Evolutionary conservation across 2,888 invertebrate genomes (phyloP), one percentile per base, ranked within the genome.

Genomic region (Anticlea derivata): DNA sequence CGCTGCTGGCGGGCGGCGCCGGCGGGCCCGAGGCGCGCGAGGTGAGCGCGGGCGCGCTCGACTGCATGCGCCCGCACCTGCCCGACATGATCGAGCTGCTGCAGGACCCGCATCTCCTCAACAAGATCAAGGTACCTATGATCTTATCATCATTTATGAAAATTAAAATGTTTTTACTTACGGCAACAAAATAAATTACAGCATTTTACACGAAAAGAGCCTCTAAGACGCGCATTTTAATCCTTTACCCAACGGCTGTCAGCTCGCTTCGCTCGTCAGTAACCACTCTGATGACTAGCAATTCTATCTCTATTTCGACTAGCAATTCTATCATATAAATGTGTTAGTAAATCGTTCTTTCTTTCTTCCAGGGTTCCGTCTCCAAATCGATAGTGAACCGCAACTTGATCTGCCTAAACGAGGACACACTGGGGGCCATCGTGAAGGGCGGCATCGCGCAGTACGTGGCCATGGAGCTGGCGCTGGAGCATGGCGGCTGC

Each of bases 401-500:
- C 13, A 89, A 89, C 62, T 66, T 88, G 20, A 86, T 90, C 50
- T 95, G 97, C 49, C 86, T 98, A 52, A 97, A 98, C 78, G 98
- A 99, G 81, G 99, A 99, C 80, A 98, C 99, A 0, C 88, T 99
- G 17, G 99, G 99, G 0, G 98, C 98, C 0, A 96, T 98, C 39
- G 92, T 99, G 44, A 99, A 99, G 86, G 98, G 98, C 30, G 98
- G 97, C 13, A 94, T 99, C 34, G 97, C 99, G 0, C 97, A 97
- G 80, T 97, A 96, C 81, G 92, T 99, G 43, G 98, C 99, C 0
- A 89, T 99, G 77, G 99, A 99, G 90, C 95, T 99, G 75, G 96
- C 97, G 0, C 91, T 97, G 48, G 97, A 96, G 46, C 97, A 96
- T 76, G 93, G 93, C 12, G 91, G 97, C 44, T 98, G 98, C 5